Evolutionary conservation across 2,797 vertebrate genomes (phyloP).

Genomic region (Kryptolebias ocellatus): DNA sequence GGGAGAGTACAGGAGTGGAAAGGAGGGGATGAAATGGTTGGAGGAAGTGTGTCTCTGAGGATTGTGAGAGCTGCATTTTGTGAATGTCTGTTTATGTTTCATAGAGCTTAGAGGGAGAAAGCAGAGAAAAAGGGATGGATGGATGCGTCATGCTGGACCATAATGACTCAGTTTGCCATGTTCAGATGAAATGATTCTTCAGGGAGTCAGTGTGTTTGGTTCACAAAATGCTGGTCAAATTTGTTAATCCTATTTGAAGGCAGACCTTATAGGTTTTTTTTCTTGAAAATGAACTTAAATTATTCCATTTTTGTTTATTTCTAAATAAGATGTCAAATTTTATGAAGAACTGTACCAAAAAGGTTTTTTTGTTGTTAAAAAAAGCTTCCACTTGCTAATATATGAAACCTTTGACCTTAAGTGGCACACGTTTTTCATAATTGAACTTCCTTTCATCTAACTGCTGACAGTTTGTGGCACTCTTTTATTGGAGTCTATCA

Average conservation of each 20-base stretch:
- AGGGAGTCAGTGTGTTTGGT: conserved; percentile 13
- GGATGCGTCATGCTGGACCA: conserved; percentile 40
- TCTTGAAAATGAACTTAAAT: background rate
- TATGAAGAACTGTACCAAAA: background rate
- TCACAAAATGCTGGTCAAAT: background rate
- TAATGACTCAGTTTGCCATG: conserved; percentile 64
- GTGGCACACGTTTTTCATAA: too few species aligned
- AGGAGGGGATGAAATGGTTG: conserved; percentile 35
- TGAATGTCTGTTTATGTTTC: conserved; percentile 59
- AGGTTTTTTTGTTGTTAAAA: too few species aligned
- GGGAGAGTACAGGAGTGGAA: conserved; percentile 22
- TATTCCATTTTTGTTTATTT: background rate
- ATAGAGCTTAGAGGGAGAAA: conserved; percentile 52
- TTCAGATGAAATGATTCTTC: conserved; percentile 55
- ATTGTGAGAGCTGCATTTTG: conserved; percentile 32
- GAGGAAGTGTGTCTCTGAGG: conserved; percentile 57
- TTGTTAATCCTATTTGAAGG: background rate
- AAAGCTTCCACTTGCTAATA: background rate
- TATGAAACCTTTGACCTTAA: background rate
- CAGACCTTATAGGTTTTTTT: background rate
- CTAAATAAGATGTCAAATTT: background rate
- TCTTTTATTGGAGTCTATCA: background rate
- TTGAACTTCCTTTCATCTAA: too few species aligned
- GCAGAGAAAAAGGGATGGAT: conserved; percentile 43
- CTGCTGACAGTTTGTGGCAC: background rate